Evolutionary conservation across 2,888 invertebrate genomes (phyloP).

Genomic region (Tipula helvola): DNA sequence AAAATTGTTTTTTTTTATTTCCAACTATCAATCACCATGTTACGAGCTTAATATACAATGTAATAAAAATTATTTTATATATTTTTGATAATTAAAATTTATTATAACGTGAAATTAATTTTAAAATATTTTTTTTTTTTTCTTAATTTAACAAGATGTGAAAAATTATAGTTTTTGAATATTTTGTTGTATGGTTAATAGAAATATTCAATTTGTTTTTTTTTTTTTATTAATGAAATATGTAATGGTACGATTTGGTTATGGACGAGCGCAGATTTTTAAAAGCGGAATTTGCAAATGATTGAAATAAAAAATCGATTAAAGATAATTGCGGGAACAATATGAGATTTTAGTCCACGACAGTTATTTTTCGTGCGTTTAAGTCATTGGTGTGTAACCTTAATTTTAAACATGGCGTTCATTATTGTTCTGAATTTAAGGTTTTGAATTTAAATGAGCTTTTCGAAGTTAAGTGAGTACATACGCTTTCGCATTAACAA

Average conservation of each 20-base stretch:
- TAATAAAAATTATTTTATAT: not conserved
- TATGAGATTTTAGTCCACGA: not conserved
- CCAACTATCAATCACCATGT: not conserved
- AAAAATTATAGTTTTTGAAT: not conserved
- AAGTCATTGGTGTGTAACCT: not conserved
- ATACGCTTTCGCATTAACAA: too few relatives aligned
- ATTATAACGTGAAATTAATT: slow-evolving; percentile 4
- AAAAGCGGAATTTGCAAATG: not conserved
- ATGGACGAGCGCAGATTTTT: not conserved
- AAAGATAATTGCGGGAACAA: not conserved
- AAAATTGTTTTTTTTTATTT: not conserved
- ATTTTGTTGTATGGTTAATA: not conserved
- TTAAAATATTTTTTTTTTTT: not conserved
- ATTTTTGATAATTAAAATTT: slow-evolving; percentile 4
- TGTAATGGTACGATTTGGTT: not conserved
- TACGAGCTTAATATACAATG: not conserved
- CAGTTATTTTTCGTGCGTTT: not conserved
- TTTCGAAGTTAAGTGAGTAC: too few relatives aligned
- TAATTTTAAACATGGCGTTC: too few relatives aligned
- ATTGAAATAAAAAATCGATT: not conserved
- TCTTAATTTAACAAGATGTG: not conserved
- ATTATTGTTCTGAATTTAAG: too few relatives aligned
- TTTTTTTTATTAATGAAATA: not conserved
- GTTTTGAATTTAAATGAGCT: too few relatives aligned
- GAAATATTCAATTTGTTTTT: not conserved